Conservation (phyloP, 2,797 vertebrate species). For the Alfaro cultratus region DNA sequence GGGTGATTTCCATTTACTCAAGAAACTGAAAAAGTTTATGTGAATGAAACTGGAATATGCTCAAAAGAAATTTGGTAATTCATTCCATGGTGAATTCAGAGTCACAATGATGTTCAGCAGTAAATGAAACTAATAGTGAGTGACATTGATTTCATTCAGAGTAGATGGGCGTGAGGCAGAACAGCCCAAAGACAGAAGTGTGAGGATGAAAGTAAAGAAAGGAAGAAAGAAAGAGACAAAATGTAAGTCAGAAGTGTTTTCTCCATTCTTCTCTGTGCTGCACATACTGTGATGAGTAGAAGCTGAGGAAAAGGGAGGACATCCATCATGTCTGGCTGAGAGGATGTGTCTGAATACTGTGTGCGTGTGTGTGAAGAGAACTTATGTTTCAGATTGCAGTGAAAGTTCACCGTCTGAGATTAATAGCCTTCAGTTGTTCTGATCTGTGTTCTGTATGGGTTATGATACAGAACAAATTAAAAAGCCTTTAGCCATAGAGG, state of each 20-base stretch:
- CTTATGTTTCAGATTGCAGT: constrained; percentile 36
- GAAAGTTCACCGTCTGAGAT: constrained; percentile 69
- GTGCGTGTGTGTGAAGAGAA: constrained; percentile 31
- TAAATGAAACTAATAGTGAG: constrained; percentile 58
- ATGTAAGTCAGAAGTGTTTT: constrained; percentile 47
- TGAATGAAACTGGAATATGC: constrained; percentile 21
- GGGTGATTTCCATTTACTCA: background rate
- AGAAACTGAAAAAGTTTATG: constrained; percentile 32
- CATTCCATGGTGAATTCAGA: constrained; percentile 21
- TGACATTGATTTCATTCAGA: constrained; percentile 46
- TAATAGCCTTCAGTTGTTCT: constrained; percentile 57
- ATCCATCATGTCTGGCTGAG: constrained; percentile 71
- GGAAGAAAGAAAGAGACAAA: constrained; percentile 33
- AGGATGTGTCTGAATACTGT: constrained; percentile 20
- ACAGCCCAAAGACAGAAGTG: constrained; percentile 14
- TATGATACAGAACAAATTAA: constrained; percentile 75
- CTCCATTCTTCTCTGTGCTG: constrained; percentile 39
- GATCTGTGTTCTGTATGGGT: constrained; percentile 57
- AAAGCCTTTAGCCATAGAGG: constrained; percentile 59
- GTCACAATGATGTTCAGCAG: constrained; percentile 31
- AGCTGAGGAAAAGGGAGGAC: constrained; percentile 46
- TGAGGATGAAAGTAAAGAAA: constrained; percentile 20
- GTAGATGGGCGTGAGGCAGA: constrained; percentile 32
- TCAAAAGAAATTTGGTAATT: constrained; percentile 30
- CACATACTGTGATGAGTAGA: constrained; percentile 61